phyloP scores from a whole-genome alignment of 2,888 invertebrate genomes.

The Diaphora mendica region DNA sequence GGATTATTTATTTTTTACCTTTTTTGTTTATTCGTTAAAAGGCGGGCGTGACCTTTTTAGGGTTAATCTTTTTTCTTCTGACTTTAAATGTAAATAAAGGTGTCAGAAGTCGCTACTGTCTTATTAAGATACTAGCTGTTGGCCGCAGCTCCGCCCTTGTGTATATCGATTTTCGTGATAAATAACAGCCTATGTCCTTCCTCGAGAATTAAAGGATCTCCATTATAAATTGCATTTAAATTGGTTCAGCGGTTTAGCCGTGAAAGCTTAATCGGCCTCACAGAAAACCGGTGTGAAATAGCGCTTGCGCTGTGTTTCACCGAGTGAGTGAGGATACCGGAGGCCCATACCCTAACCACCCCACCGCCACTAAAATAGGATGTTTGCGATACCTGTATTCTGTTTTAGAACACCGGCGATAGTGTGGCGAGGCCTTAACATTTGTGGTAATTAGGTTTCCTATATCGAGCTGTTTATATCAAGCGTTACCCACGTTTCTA shows the following conservation, averaged over 20 bases:
- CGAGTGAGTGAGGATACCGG: no score
- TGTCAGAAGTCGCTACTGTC: not conserved
- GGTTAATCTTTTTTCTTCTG: not conserved
- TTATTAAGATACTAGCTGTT: not conserved
- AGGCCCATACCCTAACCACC: no score
- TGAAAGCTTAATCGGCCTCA: no score
- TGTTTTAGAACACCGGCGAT: not conserved
- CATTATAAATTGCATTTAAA: no score
- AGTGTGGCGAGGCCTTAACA: not conserved
- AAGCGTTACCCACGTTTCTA: no score
- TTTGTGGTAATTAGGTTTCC: not conserved
- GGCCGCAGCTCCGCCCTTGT: no score
- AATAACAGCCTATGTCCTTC: no score
- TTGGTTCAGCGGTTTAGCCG: no score
- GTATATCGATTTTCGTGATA: no score
- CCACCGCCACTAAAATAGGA: not conserved
- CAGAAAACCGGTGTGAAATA: no score
- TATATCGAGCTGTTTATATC: not conserved
- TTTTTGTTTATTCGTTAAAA: constrained; percentile 13
- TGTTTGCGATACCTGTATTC: not conserved
- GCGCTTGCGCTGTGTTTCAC: no score
- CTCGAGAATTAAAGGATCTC: no score
- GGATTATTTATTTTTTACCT: constrained; percentile 8
- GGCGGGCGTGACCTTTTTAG: not conserved
- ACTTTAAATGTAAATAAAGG: not conserved